phyloP scores from a whole-genome alignment of 1,140 invertebrate genomes.

The Drosophila auraria region DNA sequence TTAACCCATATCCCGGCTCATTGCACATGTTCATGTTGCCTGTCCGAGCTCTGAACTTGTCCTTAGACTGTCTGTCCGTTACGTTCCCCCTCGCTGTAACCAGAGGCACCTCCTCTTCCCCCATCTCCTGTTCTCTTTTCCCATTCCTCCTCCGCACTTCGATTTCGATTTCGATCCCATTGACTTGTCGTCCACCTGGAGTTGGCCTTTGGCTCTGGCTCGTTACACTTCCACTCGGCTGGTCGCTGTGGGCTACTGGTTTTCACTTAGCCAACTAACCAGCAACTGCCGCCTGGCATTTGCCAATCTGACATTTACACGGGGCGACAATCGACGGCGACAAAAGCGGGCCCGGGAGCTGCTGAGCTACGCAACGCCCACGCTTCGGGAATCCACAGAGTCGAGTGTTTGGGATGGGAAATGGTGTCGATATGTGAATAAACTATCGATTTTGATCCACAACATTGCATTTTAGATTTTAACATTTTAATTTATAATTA shows the following conservation, averaged over 20 bases:
- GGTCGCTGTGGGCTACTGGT: conserved; percentile 70
- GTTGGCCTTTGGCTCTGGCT: conserved; percentile 69
- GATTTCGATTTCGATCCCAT: conserved; percentile 53
- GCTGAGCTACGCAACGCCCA: conserved; percentile 78
- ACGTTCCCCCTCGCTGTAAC: not conserved
- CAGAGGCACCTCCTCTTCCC: not conserved
- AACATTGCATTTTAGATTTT: not conserved
- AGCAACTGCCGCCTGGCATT: conserved; percentile 50
- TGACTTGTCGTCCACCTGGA: conserved; percentile 68
- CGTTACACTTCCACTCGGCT: conserved; percentile 72
- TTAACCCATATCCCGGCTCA: conserved; percentile 48
- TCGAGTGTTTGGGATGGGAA: not conserved
- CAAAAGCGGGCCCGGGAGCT: conserved; percentile 59
- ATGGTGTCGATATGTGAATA: not conserved
- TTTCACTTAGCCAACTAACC: conserved; percentile 46
- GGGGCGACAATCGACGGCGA: conserved; percentile 65
- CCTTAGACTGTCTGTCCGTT: conserved; percentile 41
- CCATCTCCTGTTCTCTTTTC: not conserved
- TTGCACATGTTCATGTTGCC: conserved; percentile 53
- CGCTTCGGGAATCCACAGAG: conserved; percentile 25
- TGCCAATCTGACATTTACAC: conserved; percentile 74
- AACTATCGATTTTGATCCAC: not conserved
- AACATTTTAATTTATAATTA: too few relatives aligned
- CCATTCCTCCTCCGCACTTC: conserved; percentile 26
- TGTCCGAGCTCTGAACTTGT: conserved; percentile 53